Percentiles rank a stretch among this genome's conserved stretches.
phyloP scores from a whole-genome alignment of 1,140 invertebrate species.

The Drosophila burlai region DNA sequence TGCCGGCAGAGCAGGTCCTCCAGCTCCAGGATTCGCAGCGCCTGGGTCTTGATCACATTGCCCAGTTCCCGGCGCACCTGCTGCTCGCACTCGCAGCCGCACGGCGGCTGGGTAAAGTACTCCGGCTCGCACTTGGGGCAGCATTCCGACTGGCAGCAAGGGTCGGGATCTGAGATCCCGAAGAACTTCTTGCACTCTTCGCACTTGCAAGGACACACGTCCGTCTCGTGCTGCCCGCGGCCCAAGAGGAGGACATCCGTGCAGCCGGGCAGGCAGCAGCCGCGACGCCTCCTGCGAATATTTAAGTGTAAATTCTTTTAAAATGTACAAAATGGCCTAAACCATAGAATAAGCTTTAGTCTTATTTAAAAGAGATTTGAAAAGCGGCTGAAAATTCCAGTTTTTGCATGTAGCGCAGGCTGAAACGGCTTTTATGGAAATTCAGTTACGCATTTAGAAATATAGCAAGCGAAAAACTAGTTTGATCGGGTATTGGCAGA shows the following conservation, averaged over 20 bases:
- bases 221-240: slow-evolving; percentile 30
- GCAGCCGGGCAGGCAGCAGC: slow-evolving; percentile 31
- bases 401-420: neutral
- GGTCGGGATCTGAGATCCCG: neutral
- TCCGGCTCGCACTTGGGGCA: slow-evolving; percentile 2
- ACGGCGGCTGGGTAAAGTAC: slow-evolving; percentile 33
- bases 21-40: slow-evolving; percentile 44
- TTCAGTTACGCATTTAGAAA: slow-evolving; percentile 10
- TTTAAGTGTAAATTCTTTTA: neutral
- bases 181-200: slow-evolving; percentile 34
- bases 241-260: slow-evolving; percentile 71
- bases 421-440: slow-evolving; percentile 2
- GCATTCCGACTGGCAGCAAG: slow-evolving; percentile 15
- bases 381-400: neutral
- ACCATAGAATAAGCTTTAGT: no score
- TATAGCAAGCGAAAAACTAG: slow-evolving; percentile 1
- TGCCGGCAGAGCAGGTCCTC: slow-evolving; percentile 54
- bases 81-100: slow-evolving; percentile 39
- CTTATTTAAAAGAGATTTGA: neutral
- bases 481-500: slow-evolving; percentile 7
- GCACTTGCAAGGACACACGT: slow-evolving; percentile 44
- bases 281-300: neutral
- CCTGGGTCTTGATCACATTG: slow-evolving; percentile 49
- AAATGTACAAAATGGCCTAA: neutral
- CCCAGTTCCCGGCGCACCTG: slow-evolving; percentile 31